Percentiles rank a stretch among this genome's conserved stretches.
Evolutionary conservation across 2,797 vertebrate species (phyloP).

Genomic region (Sebastes matsubarae): DNA sequence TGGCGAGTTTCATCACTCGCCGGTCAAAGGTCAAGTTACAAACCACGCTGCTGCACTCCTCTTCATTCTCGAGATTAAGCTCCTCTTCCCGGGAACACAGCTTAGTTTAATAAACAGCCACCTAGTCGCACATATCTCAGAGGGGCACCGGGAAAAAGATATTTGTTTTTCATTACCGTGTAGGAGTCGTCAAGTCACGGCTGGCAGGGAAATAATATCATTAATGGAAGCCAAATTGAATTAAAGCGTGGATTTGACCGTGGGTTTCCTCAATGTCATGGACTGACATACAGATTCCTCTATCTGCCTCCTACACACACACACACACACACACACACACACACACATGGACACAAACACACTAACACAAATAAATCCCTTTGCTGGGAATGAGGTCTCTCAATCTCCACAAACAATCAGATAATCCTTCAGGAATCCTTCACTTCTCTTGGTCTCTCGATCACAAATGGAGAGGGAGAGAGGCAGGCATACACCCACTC

Average conservation of each 20-base stretch:
- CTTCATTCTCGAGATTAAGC: constrained; percentile 30
- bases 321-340: constrained; percentile 30
- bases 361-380: constrained; percentile 74
- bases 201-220: constrained; percentile 72
- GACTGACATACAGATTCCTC: constrained; percentile 67
- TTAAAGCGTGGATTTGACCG: constrained; percentile 79
- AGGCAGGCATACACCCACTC: constrained; percentile 40
- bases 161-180: constrained; percentile 72
- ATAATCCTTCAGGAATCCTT: constrained; percentile 82
- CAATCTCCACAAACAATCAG: constrained; percentile 83
- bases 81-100: constrained; percentile 40
- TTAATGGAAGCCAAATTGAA: constrained; percentile 82
- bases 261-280: constrained; percentile 80
- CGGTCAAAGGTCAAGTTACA: constrained; percentile 48
- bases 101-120: constrained; percentile 56
- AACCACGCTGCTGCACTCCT: constrained; percentile 4
- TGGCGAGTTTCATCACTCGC: constrained; percentile 22
- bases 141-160: constrained; percentile 35
- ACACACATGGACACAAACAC: neutral
- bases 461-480: constrained; percentile 59
- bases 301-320: constrained; percentile 55
- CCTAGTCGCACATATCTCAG: constrained; percentile 35
- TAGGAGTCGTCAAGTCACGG: constrained; percentile 63
- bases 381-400: constrained; percentile 78
- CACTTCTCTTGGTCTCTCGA: constrained; percentile 74